Evolutionary conservation across 2,888 invertebrate species (phyloP), one percentile per base, ranked within the genome.

Genomic region (Pachymerium ferrugineum): DNA sequence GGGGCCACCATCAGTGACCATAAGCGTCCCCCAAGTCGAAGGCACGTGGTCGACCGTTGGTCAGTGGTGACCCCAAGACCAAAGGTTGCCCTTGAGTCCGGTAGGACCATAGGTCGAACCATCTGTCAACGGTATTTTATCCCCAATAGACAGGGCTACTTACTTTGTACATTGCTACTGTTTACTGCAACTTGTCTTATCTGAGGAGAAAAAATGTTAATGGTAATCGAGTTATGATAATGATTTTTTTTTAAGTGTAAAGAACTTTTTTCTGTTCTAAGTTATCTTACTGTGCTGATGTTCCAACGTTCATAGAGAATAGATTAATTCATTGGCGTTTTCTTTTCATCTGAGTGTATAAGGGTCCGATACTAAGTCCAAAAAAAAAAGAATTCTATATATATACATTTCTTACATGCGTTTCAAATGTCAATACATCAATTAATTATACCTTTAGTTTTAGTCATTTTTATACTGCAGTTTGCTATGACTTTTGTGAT

Each of bases 91-190:
- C 62, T 62, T 25, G 62, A 62, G 62, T 62, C 62, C 62, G 62
- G 62, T 62, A 62, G 62, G 62, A 62, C 62, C 62, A 62, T 62
- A 62, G 62, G 62, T 62, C 62, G 62, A 62, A 28, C 62, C 62
- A 62, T 62, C 62, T 62, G 62, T 62, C 62, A 62, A 62, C 62
- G 62, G 62, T 62, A 62, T 62, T 62, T 62, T 62, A 62, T 62
- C 62, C 62, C 62, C 62, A 62, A 62, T 62, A n/a, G 62, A 62
- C 62, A 62, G 62, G n/a, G 62, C 62, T 28, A 28, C 62, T 28
- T 28, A 62, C 62, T 62, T n/a, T 62, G 62, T n/a, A 62, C 62
- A 62, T 25, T 62, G 62, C 62, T 62, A 62, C 62, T 62, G 62
- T 62, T 62, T 62, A 62, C 62, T 22, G 28, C 25, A 25, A 62